phyloP scores from a whole-genome alignment of 1,140 invertebrate species.

The Cotesia typhae region DNA sequence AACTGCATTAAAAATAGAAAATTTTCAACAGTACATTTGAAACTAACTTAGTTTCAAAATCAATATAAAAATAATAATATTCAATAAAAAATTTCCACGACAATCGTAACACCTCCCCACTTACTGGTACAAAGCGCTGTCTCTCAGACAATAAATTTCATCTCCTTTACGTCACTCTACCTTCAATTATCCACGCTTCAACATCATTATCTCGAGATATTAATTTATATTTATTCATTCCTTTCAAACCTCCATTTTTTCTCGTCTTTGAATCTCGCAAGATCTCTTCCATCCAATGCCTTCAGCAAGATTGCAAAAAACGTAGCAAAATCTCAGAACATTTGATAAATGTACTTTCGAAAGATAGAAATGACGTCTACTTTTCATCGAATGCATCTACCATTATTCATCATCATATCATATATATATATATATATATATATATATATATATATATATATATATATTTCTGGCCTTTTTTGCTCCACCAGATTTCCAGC shows the following conservation, averaged over 20 bases:
- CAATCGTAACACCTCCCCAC: too few relatives aligned
- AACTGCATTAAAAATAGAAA: too few relatives aligned
- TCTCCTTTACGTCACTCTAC: neutral
- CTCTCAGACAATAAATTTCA: too few relatives aligned
- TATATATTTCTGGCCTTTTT: too few relatives aligned
- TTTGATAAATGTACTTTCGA: conserved; percentile 27
- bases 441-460: too few relatives aligned
- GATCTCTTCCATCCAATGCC: neutral
- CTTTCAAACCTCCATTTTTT: neutral
- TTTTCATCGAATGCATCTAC: conserved; percentile 27
- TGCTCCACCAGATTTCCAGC: too few relatives aligned
- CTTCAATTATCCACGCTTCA: conserved; percentile 6
- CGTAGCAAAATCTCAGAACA: conserved; percentile 12
- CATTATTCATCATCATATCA: neutral
- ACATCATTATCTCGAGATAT: neutral
- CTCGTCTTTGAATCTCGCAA: neutral
- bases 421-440: too few relatives aligned
- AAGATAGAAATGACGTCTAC: conserved; percentile 23
- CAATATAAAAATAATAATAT: neutral
- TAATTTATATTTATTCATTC: neutral
- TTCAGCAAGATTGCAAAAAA: conserved; percentile 11
- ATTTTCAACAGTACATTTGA: too few relatives aligned
- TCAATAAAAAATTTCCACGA: too few relatives aligned
- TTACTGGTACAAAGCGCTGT: too few relatives aligned
- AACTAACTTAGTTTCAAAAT: neutral